Conservation (phyloP, 64 coral and sea anemone genomes). For the Montipora efflorescens region DNA sequence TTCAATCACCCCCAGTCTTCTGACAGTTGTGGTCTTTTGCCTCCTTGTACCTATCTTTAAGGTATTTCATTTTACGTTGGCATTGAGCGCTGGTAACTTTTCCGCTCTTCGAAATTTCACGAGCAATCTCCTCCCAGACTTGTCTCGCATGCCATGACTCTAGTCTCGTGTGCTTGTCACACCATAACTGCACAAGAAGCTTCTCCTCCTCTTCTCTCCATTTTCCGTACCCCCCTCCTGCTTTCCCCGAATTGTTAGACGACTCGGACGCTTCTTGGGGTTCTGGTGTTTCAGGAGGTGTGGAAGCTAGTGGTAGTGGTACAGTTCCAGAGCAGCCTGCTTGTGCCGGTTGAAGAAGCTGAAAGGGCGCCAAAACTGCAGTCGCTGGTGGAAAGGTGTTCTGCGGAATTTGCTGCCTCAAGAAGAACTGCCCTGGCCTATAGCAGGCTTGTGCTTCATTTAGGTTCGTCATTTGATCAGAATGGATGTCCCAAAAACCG, state of each 20-base stretch:
- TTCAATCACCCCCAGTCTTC: constrained; percentile 23
- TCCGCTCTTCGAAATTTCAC: background rate
- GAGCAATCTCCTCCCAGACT: constrained; percentile 40
- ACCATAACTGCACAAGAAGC: constrained; percentile 23
- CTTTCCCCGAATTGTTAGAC: background rate
- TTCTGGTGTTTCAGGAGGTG: constrained; percentile 13
- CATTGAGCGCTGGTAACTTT: constrained; percentile 25
- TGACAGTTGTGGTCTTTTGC: constrained; percentile 46
- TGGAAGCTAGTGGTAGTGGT: background rate
- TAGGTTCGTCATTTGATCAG: too few relatives aligned
- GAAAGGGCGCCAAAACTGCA: constrained; percentile 14
- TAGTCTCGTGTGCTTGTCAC: constrained; percentile 21
- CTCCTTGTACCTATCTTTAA: constrained; percentile 47
- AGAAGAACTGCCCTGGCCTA: background rate
- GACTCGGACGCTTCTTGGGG: background rate
- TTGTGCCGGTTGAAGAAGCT: constrained; percentile 15
- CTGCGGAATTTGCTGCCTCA: background rate
- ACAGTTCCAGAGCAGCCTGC: background rate
- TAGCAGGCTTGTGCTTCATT: too few relatives aligned
- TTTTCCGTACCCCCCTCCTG: constrained; percentile 11
- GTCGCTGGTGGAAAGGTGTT: constrained; percentile 5
- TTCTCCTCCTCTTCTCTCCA: constrained; percentile 36
- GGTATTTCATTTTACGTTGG: constrained; percentile 48
- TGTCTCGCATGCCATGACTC: background rate
- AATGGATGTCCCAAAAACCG: too few relatives aligned